Evolutionary conservation across 2,113 vertebrate species (phyloP).

Genomic region (Myrmecobius fasciatus): DNA sequence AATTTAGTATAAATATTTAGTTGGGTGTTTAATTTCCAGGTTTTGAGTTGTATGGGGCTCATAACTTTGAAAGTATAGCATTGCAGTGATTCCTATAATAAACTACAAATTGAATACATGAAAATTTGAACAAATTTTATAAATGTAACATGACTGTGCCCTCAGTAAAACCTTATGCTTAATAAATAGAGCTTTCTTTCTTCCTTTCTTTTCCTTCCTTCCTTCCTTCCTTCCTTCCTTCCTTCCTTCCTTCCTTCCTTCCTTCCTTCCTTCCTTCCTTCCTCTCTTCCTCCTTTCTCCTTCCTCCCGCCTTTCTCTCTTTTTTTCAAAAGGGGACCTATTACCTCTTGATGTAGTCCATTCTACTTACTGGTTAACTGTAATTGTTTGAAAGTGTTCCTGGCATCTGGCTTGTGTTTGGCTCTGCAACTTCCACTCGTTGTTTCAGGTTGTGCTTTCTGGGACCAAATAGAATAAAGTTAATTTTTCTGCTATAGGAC

Average conservation of each 20-base stretch:
- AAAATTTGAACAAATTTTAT: constrained; percentile 4
- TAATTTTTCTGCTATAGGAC: neutral
- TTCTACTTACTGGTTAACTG: neutral
- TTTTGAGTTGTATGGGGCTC: constrained; percentile 12
- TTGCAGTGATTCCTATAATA: constrained; percentile 30
- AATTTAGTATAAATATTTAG: constrained; percentile 31
- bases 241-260: too few species aligned
- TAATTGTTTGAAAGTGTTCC: neutral
- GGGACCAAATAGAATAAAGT: neutral
- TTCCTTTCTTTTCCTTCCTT: too few species aligned
- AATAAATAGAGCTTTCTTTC: neutral
- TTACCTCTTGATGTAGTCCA: neutral
- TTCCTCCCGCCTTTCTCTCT: neutral
- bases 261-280: too few species aligned
- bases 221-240: too few species aligned
- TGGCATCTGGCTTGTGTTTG: neutral
- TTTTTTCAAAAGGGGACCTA: neutral
- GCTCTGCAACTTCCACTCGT: neutral
- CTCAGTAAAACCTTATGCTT: neutral
- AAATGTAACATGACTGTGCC: neutral
- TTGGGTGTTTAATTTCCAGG: neutral
- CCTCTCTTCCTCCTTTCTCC: too few species aligned
- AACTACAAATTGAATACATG: constrained; percentile 2
- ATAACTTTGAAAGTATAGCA: constrained; percentile 33
- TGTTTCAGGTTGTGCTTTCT: neutral